Base-by-base conservation (phyloP, 37 sponge, comb jelly and placozoan species). In the Bolinopsis microptera region DNA sequence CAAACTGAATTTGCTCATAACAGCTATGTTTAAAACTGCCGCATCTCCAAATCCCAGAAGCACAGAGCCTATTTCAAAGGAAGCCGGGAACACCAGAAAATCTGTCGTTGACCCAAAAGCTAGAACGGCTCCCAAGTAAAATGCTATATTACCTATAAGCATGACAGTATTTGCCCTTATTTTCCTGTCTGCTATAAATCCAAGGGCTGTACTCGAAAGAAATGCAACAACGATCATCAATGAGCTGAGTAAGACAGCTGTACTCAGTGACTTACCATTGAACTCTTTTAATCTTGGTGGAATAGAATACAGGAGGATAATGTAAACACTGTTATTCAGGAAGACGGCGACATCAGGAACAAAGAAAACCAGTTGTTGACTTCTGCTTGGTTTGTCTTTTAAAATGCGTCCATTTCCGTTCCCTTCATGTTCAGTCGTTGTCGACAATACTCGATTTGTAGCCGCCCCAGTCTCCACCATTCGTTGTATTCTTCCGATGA, bases 31-130 rank as follows among this genome's bases (percentile, higher is more conserved):
- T 9, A 77, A 3, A 5, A 32, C 22, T 13, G 36, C 80, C 32
- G 80, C 80, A 34, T 77, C 80, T 1, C 80, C 80, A 18, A 77
- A 21, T 34, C 80, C 80, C 35, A 18, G 21, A 32, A 77, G 35
- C 9, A 77, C 1, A 32, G 80, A 32, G 28, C 80, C 80, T 32
- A 77, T 16, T 3, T 33, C 36, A 18, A 22, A 77, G 33, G 27
- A 32, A 16, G 37, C 35, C 35, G 35, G 80, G 80, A 77, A 77
- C 3, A 16, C 16, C 21, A 77, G 18, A 32, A 32, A 33, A 1
- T 77, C 80, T 0, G 80, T 77, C 9, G 80, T 77, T 31, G 80
- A 32, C 0, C 80, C 80, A 18, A 77, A 77, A 8, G 37, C 32
- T 16, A 77, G 35, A 22, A 77, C 3, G 1, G 35, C 21, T 34